Base-by-base conservation (phyloP, 1,140 invertebrate species). In the Trissolcus basalis region DNA sequence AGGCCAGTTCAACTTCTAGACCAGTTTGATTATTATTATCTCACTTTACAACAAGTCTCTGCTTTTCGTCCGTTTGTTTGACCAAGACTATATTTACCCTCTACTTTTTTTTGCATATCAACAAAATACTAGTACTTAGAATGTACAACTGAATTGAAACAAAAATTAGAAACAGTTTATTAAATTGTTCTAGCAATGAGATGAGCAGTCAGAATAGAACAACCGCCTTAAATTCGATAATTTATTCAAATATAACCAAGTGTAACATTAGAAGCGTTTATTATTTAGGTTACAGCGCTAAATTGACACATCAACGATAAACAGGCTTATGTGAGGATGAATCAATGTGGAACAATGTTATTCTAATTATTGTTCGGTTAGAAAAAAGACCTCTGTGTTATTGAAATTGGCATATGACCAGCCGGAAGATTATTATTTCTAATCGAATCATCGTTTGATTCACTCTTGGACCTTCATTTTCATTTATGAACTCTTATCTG, bases 11-110 rank as follows among this genome's bases (percentile, higher is more conserved):
- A 65, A 69, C 60, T 59, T 44, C 36, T 50, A 76, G 45, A 69
- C 51, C 45, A 15, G 73, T 27, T 13, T 65, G 65, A 65, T 77
- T 70, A 71, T 77, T 77, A 65, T 71, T 73, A 61, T 73, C 50
- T 55, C 53, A 61, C 67, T 55, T 65, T 76, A 70, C 27, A 50
- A 55, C 39, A 76, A 70, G 65, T 60, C 59, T 76, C 73, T 76
- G 73, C 48, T 76, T 76, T 61, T 51, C 41, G 27, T 71, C 45
- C 39, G 50, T 49, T 73, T 60, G 63, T 72, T 71, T 67, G 45
- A 61, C 63, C 48, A 12, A 10, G n/a, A 12, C 55, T 65, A 65
- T 65, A 48, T 73, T 73, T 65, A 73, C 27, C 60, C 19, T n/a
- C n/a, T 6, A 27, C 19, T 27, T 27, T 27, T 27, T 27, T 27